Evolutionary conservation across 2,113 vertebrate genomes (phyloP).

Genomic region (Myotis brandtii): DNA sequence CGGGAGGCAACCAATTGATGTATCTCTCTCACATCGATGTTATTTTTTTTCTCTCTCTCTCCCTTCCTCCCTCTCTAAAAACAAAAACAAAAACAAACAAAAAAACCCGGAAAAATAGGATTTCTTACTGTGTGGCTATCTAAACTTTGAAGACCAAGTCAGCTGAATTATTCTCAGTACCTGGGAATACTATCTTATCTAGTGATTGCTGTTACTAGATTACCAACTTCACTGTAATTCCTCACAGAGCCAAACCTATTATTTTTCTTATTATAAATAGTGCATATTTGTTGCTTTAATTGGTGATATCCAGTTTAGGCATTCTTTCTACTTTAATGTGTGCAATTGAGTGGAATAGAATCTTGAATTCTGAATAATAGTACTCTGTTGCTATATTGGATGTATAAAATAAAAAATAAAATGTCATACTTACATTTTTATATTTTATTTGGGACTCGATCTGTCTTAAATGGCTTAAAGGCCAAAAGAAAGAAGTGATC

Average conservation of each 20-base stretch:
- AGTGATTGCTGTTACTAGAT: not conserved
- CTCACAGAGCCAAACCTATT: not conserved
- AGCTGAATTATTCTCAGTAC: not conserved
- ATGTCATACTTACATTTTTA: slow-evolving; percentile 3
- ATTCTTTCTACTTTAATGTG: slow-evolving; percentile 48
- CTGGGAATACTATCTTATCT: not conserved
- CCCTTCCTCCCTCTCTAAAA: not conserved
- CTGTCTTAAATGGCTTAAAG: slow-evolving; percentile 48
- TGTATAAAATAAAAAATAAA: slow-evolving; percentile 57
- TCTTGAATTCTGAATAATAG: slow-evolving; percentile 39
- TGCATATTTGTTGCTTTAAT: slow-evolving; percentile 36
- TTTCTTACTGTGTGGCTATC: slow-evolving; percentile 8
- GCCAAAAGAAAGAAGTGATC: slow-evolving; percentile 25
- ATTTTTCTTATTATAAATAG: slow-evolving; percentile 25
- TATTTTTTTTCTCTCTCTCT: not conserved
- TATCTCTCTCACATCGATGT: not conserved
- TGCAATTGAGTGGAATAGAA: slow-evolving; percentile 21
- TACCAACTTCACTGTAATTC: not conserved
- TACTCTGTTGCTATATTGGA: not conserved
- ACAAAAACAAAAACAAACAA: not conserved
- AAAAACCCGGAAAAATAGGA: not conserved
- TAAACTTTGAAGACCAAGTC: slow-evolving; percentile 31
- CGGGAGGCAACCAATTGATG: too few relatives aligned
- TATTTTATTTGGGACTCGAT: slow-evolving; percentile 26
- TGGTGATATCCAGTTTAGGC: not conserved